These are phyloP conservation scores for Lagodon rhomboides DNA, from an alignment of 2,797 vertebrate genomes.

Conservation along the genomic window DNA sequence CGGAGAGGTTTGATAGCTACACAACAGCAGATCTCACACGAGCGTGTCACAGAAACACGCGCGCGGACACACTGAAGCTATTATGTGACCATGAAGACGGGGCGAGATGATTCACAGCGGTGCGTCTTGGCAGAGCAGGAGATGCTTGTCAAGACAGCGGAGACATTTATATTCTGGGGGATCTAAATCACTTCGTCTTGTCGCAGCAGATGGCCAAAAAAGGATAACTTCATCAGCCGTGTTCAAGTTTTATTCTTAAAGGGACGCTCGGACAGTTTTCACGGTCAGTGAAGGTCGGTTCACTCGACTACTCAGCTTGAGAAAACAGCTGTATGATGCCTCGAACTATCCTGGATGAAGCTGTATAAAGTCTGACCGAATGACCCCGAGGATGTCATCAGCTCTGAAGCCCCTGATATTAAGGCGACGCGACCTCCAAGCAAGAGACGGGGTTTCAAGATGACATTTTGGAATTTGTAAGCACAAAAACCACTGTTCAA, in stretches of 20 bases:
- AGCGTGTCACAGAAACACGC: slow-evolving; percentile 59
- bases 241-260: slow-evolving; percentile 29
- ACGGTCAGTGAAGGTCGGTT: not conserved
- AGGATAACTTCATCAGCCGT: slow-evolving; percentile 33
- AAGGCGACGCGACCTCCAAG: too few relatives aligned
- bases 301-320: not conserved
- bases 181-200: slow-evolving; percentile 58
- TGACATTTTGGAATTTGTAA: too few relatives aligned
- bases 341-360: not conserved
- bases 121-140: slow-evolving; percentile 52
- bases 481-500: too few relatives aligned
- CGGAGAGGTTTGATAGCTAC: slow-evolving; percentile 36
- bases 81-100: slow-evolving; percentile 60
- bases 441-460: too few relatives aligned
- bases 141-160: slow-evolving; percentile 45
- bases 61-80: slow-evolving; percentile 70
- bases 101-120: slow-evolving; percentile 61
- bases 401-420: too few relatives aligned
- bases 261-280: not conserved
- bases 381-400: not conserved
- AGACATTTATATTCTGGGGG: slow-evolving; percentile 65
- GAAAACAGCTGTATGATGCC: not conserved
- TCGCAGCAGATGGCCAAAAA: slow-evolving; percentile 43
- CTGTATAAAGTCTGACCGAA: not conserved
- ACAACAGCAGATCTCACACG: slow-evolving; percentile 53